Evolutionary conservation across 1,140 invertebrate species (phyloP), one percentile per base, ranked within the genome.

Genomic region (Pseudomyrmex gracilis): DNA sequence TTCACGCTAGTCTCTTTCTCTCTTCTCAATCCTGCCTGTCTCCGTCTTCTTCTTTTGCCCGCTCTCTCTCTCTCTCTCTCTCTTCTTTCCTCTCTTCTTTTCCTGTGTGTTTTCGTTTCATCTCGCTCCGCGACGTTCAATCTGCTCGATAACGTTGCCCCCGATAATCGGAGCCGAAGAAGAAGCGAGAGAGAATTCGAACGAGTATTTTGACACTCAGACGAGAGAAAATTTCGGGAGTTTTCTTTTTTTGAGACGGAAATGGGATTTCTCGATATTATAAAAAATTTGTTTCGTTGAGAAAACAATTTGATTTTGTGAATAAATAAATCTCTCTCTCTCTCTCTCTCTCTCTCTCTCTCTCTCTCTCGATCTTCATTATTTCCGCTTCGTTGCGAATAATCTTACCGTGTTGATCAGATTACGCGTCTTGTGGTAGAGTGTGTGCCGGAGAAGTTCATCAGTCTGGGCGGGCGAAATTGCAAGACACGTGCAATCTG

Each of bases 401-500:
- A 34, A 34, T 34, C 7, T 34, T 34, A 0, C 34, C 34, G 34
- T 22, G 53, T 61, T 61, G 12, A 17, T 17, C 15, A 13, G n/a
- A 45, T 24, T 74, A 73, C 9, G 12, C 20, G 58, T 47, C 10
- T 22, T 9, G 8, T 22, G 2, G 17, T 53, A 20, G 20, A 13
- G 20, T 71, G n/a, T 13, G 45, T 17, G 4, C 12, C 45, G 67
- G 64, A 22, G 20, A 58, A 47, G 51, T 8, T 55, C 57, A 58
- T 78, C 61, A 58, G 17, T 51, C 64, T 70, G 2, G 15, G 5
- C 20, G 45, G 17, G 8, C 24, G 12, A 66, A 78, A 63, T 57
- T 82, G 73, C 85, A 84, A 87, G 85, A 84, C 82, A 84, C 70
- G 73, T 73, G 58, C 68, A 74, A 60, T 80, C 63, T 60, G 71